Percentiles rank a stretch among this genome's conserved stretches.
These are phyloP conservation scores for Plusia festucae DNA, from an alignment of 2,888 invertebrate genomes.

Conservation along the genomic window DNA sequence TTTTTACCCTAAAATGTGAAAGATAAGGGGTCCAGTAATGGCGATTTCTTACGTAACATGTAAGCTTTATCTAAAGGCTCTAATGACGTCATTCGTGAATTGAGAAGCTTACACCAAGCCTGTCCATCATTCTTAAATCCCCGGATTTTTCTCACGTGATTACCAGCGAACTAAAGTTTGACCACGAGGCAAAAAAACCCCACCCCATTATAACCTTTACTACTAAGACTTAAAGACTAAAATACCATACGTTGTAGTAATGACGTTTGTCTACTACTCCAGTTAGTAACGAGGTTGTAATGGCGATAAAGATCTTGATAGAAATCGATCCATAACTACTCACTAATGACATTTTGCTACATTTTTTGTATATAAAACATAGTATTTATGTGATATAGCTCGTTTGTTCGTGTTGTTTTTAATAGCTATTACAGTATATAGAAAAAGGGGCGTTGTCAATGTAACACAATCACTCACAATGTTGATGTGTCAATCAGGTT, in stretches of 20 bases:
- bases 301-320: slow-evolving; percentile 40
- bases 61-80: slow-evolving; percentile 7
- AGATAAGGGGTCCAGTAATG: slow-evolving; percentile 23
- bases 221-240: accelerated
- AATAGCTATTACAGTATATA: too few species aligned
- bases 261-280: slow-evolving; percentile 10
- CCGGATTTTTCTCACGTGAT: slow-evolving; percentile 7
- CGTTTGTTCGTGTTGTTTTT: slow-evolving; percentile 19
- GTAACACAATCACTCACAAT: too few species aligned
- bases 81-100: slow-evolving; percentile 27
- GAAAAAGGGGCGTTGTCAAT: too few species aligned
- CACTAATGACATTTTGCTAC: slow-evolving; percentile 35
- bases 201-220: slow-evolving; percentile 17
- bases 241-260: slow-evolving; percentile 16
- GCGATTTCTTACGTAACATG: slow-evolving; percentile 13
- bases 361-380: slow-evolving; percentile 13
- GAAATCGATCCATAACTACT: slow-evolving; percentile 37
- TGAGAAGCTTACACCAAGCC: slow-evolving; percentile 29
- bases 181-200: not conserved
- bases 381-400: slow-evolving; percentile 11
- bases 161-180: slow-evolving; percentile 11
- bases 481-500: too few species aligned
- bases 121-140: slow-evolving; percentile 43
- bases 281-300: slow-evolving; percentile 36
- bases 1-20: slow-evolving; percentile 13